A percentile compares a stretch with the other conserved stretches of the same genome.
Evolutionary conservation across 2,888 invertebrate species (phyloP).

Genomic region (Lasioglossum lativentre): DNA sequence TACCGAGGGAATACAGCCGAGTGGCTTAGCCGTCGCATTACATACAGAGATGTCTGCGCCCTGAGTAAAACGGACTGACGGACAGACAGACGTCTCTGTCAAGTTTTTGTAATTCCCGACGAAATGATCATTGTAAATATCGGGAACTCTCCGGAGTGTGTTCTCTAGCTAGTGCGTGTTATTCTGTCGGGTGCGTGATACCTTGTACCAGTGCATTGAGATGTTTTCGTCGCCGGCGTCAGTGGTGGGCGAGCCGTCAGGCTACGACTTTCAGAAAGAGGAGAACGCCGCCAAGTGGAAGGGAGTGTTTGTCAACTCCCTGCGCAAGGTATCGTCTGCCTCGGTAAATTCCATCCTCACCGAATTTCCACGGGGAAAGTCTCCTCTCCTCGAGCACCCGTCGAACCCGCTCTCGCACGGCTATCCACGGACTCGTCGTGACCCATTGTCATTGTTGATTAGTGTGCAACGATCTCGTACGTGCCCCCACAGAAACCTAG

Average conservation of each 20-base stretch:
- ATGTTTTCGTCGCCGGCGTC: slow-evolving; percentile 85
- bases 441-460: slow-evolving; percentile 45
- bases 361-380: slow-evolving; percentile 3
- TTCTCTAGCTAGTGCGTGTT: slow-evolving; percentile 59
- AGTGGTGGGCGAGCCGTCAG: slow-evolving; percentile 85
- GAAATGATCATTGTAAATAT: slow-evolving; percentile 68
- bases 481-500: slow-evolving; percentile 11
- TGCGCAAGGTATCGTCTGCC: slow-evolving; percentile 91
- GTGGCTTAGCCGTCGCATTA: slow-evolving; percentile 71
- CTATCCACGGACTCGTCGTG: slow-evolving; percentile 3
- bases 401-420: neutral
- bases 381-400: neutral
- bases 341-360: slow-evolving; percentile 4
- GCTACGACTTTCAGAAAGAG: slow-evolving; percentile 94
- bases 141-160: slow-evolving; percentile 68
- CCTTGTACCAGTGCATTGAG: slow-evolving; percentile 70
- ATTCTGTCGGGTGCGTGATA: slow-evolving; percentile 59
- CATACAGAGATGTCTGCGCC: slow-evolving; percentile 70
- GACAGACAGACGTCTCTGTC: slow-evolving; percentile 72
- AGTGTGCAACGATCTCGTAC: slow-evolving; percentile 22
- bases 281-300: slow-evolving; percentile 97
- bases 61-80: slow-evolving; percentile 69
- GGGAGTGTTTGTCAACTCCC: slow-evolving; percentile 93
- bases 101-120: slow-evolving; percentile 63
- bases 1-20: slow-evolving; percentile 55